A percentile compares a stretch with the other conserved stretches of the same genome.
phyloP scores from a whole-genome alignment of 1,140 invertebrate species.

The Camponotus pennsylvanicus region DNA sequence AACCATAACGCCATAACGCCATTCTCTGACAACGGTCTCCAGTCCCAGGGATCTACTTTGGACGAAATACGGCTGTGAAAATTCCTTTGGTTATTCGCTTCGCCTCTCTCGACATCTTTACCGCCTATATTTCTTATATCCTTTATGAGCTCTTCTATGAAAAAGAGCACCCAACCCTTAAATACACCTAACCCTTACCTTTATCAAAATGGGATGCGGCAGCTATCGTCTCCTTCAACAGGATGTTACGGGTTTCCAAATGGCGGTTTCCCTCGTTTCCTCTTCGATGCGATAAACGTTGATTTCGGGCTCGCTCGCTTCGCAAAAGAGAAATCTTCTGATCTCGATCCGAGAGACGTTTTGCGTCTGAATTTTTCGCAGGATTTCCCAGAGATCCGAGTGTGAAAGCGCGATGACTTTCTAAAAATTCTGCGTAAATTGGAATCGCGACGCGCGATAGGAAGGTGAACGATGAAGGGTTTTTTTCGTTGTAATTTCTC shows the following conservation, averaged over 20 bases:
- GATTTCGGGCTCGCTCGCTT: slow-evolving; percentile 8
- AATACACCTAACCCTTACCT: neutral
- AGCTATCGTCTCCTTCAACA: neutral
- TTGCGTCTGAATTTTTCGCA: neutral
- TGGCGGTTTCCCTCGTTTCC: slow-evolving; percentile 11
- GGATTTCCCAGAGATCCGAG: no score
- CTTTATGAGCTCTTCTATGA: neutral
- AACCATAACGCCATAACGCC: neutral
- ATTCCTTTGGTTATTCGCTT: neutral
- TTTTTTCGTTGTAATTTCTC: neutral
- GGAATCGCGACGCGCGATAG: neutral
- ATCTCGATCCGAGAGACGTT: neutral
- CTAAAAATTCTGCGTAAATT: neutral
- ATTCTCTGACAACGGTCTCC: neutral
- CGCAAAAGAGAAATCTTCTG: neutral
- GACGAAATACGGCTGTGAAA: slow-evolving; percentile 51
- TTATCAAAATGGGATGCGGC: neutral
- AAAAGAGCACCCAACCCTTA: neutral
- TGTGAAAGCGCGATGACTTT: neutral
- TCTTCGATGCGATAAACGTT: neutral
- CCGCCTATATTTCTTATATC: neutral
- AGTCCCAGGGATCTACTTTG: neutral
- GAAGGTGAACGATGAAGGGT: neutral
- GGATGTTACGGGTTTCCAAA: neutral
- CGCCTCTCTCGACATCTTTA: neutral